A percentile compares a stretch with the other conserved stretches of the same genome.
Conservation (phyloP, 1,140 invertebrate species). For the Plodia interpunctella region DNA sequence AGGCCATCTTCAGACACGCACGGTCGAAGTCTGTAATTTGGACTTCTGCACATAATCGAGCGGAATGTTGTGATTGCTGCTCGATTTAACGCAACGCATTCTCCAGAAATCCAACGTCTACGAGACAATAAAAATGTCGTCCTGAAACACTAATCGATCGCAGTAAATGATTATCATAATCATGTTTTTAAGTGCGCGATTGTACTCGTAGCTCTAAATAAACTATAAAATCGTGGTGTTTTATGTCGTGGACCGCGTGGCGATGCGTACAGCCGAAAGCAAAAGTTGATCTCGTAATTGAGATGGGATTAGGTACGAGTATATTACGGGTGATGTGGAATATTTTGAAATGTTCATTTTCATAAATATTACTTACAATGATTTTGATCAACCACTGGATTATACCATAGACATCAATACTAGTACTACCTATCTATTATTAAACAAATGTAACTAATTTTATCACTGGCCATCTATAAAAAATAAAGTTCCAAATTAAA, state of each 20-base stretch:
- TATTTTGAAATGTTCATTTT: no score
- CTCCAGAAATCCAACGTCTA: neutral
- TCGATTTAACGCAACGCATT: slow-evolving; percentile 14
- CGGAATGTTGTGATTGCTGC: slow-evolving; percentile 22
- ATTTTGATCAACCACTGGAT: no score
- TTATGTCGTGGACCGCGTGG: slow-evolving; percentile 23
- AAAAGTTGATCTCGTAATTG: neutral
- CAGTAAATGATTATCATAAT: neutral
- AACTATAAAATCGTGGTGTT: slow-evolving; percentile 46
- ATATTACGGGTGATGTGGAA: no score
- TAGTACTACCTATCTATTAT: no score
- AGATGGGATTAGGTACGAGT: no score
- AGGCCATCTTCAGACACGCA: slow-evolving; percentile 15
- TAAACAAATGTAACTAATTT: no score
- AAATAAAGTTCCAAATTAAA: neutral
- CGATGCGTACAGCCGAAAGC: slow-evolving; percentile 18
- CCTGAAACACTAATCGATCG: neutral
- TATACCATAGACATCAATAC: no score
- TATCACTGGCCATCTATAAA: no score
- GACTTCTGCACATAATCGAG: slow-evolving; percentile 31
- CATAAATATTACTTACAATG: no score
- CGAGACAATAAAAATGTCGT: slow-evolving; percentile 1
- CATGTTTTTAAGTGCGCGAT: neutral
- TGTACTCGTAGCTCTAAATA: slow-evolving; percentile 43
- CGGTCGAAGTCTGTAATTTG: slow-evolving; percentile 25